phyloP scores from a whole-genome alignment of 2,888 invertebrate genomes.

The Patella depressa region DNA sequence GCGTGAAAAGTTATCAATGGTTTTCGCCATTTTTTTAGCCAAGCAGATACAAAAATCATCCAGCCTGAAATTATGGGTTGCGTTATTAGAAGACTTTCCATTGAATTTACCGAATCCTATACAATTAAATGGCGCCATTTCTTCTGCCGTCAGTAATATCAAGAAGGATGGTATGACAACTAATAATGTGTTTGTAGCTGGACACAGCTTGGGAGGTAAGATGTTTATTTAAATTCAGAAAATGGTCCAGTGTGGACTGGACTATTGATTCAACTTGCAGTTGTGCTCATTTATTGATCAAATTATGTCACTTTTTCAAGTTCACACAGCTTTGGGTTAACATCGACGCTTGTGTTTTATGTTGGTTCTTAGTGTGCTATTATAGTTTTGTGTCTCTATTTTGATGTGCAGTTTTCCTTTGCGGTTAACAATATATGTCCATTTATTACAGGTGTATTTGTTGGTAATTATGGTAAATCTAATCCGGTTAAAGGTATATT shows the following conservation, averaged over 20 bases:
- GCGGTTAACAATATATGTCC: background rate
- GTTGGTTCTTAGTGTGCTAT: too few relatives aligned
- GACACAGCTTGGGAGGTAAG: conserved; percentile 60
- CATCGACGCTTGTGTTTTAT: too few relatives aligned
- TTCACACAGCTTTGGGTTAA: too few relatives aligned
- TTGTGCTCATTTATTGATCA: too few relatives aligned
- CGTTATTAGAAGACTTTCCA: conserved; percentile 45
- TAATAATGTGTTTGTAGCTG: conserved; percentile 50
- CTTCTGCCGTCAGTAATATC: conserved; percentile 38
- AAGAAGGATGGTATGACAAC: conserved; percentile 44
- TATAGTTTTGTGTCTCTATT: too few relatives aligned
- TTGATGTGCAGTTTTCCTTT: background rate
- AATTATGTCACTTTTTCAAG: too few relatives aligned
- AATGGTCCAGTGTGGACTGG: too few relatives aligned
- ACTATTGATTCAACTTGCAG: too few relatives aligned
- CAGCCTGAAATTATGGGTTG: conserved; percentile 49
- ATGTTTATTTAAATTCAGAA: too few relatives aligned
- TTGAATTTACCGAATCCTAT: conserved; percentile 47
- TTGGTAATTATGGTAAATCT: conserved; percentile 39
- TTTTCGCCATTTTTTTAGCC: conserved; percentile 23
- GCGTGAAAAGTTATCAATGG: too few relatives aligned
- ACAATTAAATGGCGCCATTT: conserved; percentile 40
- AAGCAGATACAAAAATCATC: conserved; percentile 43
- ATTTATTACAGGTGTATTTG: conserved; percentile 44
- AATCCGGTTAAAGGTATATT: conserved; percentile 46